Conservation (phyloP, 92 coral and sea anemone genomes). For the Porites divaricata region DNA sequence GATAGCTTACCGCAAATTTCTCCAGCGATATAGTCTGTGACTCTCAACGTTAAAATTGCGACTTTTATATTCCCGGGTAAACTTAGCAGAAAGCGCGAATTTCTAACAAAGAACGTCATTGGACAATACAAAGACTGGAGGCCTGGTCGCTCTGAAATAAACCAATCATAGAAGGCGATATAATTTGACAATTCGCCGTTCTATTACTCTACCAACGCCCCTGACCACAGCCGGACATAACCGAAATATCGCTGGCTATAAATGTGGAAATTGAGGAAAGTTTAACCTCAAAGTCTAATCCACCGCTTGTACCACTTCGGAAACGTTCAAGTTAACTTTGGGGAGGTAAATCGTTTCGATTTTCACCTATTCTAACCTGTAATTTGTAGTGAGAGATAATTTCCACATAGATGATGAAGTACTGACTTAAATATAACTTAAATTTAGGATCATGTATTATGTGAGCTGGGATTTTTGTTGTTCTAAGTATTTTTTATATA, state of each 20-base stretch:
- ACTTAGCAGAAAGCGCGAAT: slow-evolving; percentile 31
- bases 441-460: too few relatives aligned
- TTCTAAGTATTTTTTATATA: too few relatives aligned
- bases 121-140: slow-evolving; percentile 5
- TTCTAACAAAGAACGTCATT: slow-evolving; percentile 48
- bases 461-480: too few relatives aligned
- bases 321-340: neutral
- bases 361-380: neutral
- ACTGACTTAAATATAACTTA: neutral
- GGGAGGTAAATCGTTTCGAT: neutral
- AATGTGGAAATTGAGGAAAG: slow-evolving; percentile 19
- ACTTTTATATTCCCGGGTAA: slow-evolving; percentile 59
- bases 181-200: neutral
- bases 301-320: neutral
- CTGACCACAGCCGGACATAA: slow-evolving; percentile 1
- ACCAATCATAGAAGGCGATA: slow-evolving; percentile 21
- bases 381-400: neutral
- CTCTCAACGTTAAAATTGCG: neutral
- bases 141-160: neutral
- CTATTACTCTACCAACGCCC: slow-evolving; percentile 31
- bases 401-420: neutral
- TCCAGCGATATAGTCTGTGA: neutral
- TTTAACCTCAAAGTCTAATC: neutral
- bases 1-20: too few relatives aligned
- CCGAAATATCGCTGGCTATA: slow-evolving; percentile 18